Evolutionary conservation across 2,113 vertebrate genomes (phyloP), one percentile per base, ranked within the genome.

Genomic region (Calyptommatus sinebrachiatus): DNA sequence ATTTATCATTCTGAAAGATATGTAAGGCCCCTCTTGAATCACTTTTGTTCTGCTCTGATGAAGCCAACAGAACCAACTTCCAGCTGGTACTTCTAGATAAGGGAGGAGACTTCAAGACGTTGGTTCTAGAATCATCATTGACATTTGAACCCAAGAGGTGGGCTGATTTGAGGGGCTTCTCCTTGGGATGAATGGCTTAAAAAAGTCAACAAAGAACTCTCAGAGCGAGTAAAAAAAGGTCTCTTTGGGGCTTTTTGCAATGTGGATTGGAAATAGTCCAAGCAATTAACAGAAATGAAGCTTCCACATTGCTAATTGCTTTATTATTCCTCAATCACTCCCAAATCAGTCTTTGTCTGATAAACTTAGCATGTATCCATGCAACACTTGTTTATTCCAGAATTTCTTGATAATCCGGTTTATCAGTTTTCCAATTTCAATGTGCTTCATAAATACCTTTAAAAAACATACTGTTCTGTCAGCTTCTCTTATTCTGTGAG

Each of bases 1-100:
- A 81, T 69, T 81, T 69, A 75, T 75, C 57, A 75, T 74, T 50
- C 65, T 69, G 79, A 69, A 69, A 46, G 72, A 68, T 69, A 68
- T 75, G 24, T 14, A 24, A 60, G 72, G 18, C n/a, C 20, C 35
- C 73, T 74, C 79, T 45, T 8, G 79, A 81, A 20, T 68, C 50
- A 60, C n/a, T 81, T 24, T 24, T 24, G 79, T 69, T 75, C 63
- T 69, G 72, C 72, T 69, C 50, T 31, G 24, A 26, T 18, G 50
- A 20, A 75, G 50, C 79, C 29, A 29, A 68, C 35, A 60, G 72
- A 50, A 31, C 50, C 16, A 2, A 4, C 65, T 24, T 29, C 8
- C 75, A 81, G 72, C 79, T 69, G 72, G 20, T 24, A 8, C 50
- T 22, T 69, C 65, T 14, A 68, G 71, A 80, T 80, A 80, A 80